Evolutionary conservation across 2,888 invertebrate genomes (phyloP), one percentile per base, ranked within the genome.

Genomic region (Callimorpha dominula): DNA sequence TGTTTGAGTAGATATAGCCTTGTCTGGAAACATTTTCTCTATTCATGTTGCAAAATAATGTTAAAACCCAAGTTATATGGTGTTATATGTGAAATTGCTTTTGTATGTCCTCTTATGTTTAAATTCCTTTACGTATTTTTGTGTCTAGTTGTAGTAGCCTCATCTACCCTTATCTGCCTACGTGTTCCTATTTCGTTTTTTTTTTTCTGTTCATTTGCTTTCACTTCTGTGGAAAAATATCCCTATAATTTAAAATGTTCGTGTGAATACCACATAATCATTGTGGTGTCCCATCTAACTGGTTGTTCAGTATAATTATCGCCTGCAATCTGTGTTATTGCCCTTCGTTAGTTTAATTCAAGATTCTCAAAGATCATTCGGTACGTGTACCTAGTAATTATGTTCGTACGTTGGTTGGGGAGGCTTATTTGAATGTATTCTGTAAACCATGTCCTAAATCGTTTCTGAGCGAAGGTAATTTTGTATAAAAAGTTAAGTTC

Each of bases 261-360:
- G n/a, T 65, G 50, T 65, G 65, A 68, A 72, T 62, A 31, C 40
- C 40, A 67, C 49, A 20, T 17, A 65, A 60, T 74, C 68, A 66
- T 67, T 50, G 67, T 73, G 46, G 46, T 68, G 74, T 75, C 71
- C 72, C 70, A 76, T 69, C 68, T 63, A 70, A 69, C 68, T 65
- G 64, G 49, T n/a, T 60, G 31, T 74, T 73, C 70, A 76, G 76
- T 81, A 76, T 80, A 83, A 87, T 83, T 84, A 83, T 62, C 78
- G 66, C 66, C 63, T 74, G 77, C 76, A 78, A 73, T 54, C 78
- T 73, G 75, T 82, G 71, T 86, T 78, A 87, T 86, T 85, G 84
- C 71, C 76, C 71, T 80, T 87, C 82, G 86, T 87, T 87, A 87
- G 81, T 75, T 78, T 80, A 75, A 79, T 81, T 85, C 80, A 81